Evolutionary conservation across 2,113 vertebrate species (phyloP), one percentile per base, ranked within the genome.

Genomic region (Vidua macroura): DNA sequence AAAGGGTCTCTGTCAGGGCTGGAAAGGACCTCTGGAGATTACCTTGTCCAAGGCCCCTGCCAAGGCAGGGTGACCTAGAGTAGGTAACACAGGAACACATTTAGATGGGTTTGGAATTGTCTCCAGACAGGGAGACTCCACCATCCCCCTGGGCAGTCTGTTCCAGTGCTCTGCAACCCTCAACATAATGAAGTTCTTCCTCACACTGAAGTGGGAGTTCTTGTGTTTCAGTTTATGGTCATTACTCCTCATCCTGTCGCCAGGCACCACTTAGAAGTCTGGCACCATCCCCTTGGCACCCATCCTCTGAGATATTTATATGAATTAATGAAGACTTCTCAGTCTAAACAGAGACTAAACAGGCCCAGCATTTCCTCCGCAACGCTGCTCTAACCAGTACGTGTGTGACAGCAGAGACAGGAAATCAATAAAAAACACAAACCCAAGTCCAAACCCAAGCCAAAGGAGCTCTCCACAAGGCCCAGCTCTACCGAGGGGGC

Each of bases 351-450:
- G 41, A 43, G 17, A 41, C 35, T 11, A 17, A 22, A 33, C 3
- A 28, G 35, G 49, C 31, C 35, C 35, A 63, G 49, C 25, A 43
- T 7, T 77, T 19, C 37, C 13, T 37, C 52, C 12, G 33, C 13
- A 18, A 2, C 27, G 15, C 43, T 3, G 56, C 51, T 46, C 56
- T 8, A 2, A 15, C 0, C 37, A 6, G 10, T 0, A 28, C 11
- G 33, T 1, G 15, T 2, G 46, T 13, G 33, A 56, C 52, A 24
- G 15, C 39, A 22, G 20, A 35, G 0, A 16, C 0, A 6, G 0
- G 6, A 7, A 14, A 53, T 3, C n/a, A 4, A 3, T 10, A 23
- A 17, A 10, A 4, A 3, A 1, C 21, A 33, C 6, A 21, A 48
- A 19, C 3, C 19, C 27, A 16, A 23, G 49, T 7, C 39, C 53